Percentiles rank a stretch among this genome's conserved stretches.
Evolutionary conservation across 1,140 invertebrate genomes (phyloP).

Genomic region (Diuraphis noxia): DNA sequence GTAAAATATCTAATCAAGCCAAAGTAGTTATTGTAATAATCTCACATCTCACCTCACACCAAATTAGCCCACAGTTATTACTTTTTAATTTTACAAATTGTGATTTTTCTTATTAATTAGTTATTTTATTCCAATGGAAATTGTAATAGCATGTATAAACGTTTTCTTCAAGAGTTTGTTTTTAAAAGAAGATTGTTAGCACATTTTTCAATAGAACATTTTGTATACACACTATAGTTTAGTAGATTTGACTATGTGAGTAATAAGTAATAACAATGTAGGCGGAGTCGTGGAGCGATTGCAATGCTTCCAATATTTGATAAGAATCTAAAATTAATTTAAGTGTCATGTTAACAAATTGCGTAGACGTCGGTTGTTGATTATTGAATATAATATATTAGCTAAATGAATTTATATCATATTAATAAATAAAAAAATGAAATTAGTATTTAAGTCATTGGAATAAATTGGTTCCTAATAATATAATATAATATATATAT

Average conservation of each 20-base stretch:
- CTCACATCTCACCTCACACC: too few relatives aligned
- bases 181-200: not conserved
- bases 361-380: not conserved
- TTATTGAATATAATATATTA: not conserved
- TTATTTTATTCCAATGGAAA: too few relatives aligned
- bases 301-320: conserved; percentile 17
- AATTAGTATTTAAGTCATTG: not conserved
- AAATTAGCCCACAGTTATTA: too few relatives aligned
- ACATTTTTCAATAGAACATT: not conserved
- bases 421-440: not conserved
- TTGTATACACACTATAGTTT: not conserved
- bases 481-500: not conserved
- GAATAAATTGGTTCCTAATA: not conserved
- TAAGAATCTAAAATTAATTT: conserved; percentile 35
- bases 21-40: not conserved
- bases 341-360: conserved; percentile 30
- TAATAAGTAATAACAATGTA: not conserved
- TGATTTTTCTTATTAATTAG: too few relatives aligned
- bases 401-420: not conserved
- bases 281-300: not conserved
- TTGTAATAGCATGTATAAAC: not conserved
- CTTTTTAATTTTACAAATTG: too few relatives aligned
- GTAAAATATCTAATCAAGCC: too few relatives aligned
- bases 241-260: not conserved
- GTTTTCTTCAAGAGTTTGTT: not conserved